These are phyloP conservation scores for Ecliptopera silaceata DNA, from an alignment of 2,888 invertebrate species.

Conservation along the genomic window DNA sequence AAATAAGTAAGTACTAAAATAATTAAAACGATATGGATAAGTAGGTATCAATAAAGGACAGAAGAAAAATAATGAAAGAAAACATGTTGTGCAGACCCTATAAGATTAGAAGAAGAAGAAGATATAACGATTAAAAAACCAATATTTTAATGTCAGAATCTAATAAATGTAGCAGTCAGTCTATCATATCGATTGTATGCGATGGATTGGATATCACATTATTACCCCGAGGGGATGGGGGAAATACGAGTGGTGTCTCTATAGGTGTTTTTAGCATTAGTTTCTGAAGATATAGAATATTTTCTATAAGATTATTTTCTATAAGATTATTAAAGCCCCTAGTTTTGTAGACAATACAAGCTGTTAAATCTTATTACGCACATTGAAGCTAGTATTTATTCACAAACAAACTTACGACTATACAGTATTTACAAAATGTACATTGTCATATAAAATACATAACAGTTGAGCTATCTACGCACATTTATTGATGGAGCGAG, in stretches of 20 bases:
- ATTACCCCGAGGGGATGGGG: slow-evolving; percentile 40
- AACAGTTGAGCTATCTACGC: too few species aligned
- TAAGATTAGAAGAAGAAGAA: too few species aligned
- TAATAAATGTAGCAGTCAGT: slow-evolving; percentile 20
- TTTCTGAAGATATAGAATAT: neutral
- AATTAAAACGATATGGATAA: too few species aligned
- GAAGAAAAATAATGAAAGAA: too few species aligned
- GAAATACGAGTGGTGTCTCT: slow-evolving; percentile 39
- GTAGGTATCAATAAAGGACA: too few species aligned
- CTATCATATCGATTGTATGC: slow-evolving; percentile 26
- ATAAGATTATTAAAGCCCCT: too few species aligned
- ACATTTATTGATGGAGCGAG: too few species aligned
- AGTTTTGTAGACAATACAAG: neutral
- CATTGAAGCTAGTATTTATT: neutral
- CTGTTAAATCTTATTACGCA: neutral
- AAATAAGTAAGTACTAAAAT: too few species aligned
- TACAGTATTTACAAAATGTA: too few species aligned
- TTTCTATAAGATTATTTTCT: too few species aligned
- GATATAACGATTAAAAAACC: slow-evolving; percentile 16
- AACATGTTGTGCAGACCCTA: too few species aligned
- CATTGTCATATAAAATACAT: too few species aligned
- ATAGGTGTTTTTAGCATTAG: slow-evolving; percentile 10
- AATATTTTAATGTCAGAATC: slow-evolving; percentile 30
- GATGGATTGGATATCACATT: slow-evolving; percentile 19
- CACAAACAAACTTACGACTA: neutral